These are phyloP conservation scores for Tetragnatha montana DNA, from an alignment of 2,888 invertebrate genomes.

Conservation along the genomic window DNA sequence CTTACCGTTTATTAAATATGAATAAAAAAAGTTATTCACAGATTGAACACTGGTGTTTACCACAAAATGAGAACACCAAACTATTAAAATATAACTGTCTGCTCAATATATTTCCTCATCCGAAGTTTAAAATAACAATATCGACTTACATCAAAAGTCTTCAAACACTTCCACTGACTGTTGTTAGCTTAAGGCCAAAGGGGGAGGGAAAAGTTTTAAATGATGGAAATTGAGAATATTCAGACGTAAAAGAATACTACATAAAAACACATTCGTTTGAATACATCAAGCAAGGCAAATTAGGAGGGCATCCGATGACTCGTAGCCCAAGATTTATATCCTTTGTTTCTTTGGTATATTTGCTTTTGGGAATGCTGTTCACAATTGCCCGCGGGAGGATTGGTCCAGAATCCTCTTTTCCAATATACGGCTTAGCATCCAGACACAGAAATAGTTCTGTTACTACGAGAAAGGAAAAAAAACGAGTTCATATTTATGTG, in stretches of 20 bases:
- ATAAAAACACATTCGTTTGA: conserved; percentile 51
- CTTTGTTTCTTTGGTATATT: conserved; percentile 23
- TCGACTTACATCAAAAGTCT: conserved; percentile 1
- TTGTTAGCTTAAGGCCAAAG: conserved; percentile 32
- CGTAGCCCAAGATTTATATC: conserved; percentile 14
- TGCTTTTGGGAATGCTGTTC: conserved; percentile 18
- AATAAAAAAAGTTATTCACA: too few species aligned
- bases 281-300: conserved; percentile 44
- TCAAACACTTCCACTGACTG: neutral
- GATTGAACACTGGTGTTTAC: too few species aligned
- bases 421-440: conserved; percentile 38
- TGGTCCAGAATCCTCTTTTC: conserved; percentile 28
- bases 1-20: too few species aligned
- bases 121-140: too few species aligned
- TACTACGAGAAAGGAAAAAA: conserved; percentile 16
- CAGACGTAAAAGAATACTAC: conserved; percentile 33
- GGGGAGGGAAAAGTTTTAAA: conserved; percentile 37
- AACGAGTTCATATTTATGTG: neutral
- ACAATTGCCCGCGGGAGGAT: conserved; percentile 11
- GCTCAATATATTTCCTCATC: too few species aligned
- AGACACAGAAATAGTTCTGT: neutral
- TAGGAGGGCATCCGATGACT: conserved; percentile 23
- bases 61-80: too few species aligned
- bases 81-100: too few species aligned
- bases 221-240: conserved; percentile 48